Evolutionary conservation across 2,113 vertebrate species (phyloP), one percentile per base, ranked within the genome.

Genomic region (Carassius carassius): DNA sequence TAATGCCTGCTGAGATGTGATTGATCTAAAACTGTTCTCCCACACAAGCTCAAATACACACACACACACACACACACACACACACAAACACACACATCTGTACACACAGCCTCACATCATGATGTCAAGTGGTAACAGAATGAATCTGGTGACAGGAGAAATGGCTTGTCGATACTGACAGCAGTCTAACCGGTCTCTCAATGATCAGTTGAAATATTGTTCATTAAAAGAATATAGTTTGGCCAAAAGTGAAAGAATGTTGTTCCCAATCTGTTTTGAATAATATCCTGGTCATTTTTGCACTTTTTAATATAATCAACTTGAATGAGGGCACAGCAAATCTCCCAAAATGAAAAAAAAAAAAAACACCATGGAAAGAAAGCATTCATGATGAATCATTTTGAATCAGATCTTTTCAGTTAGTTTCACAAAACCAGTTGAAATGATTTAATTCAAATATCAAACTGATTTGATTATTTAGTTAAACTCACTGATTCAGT

Each of bases 1-100:
- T 47, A 78, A 67, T 77, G 17, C 62, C 85, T 47, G 60, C 80
- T 76, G 72, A 67, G 74, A 47, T 60, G 74, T 72, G 81, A 86
- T 86, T 77, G 85, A 86, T 83, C 54, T 13, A 69, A 62, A 25
- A 37, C 56, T 44, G 11, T 70, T 37, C 32, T 47, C 54, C 44
- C 51, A 11, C 54, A 70, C 60, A 70, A 5, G n/a, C n/a, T 23
- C 58, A 25, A 51, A 8, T 37, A 63, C 56, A 63, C 49, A 75
- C 51, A 83, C 70, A 47, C 67, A 76, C 25, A 84, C 47, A 25
- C 83, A 69, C 60, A 62, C 70, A 74, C 56, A 44, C 23, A 7
- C 49, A 75, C 51, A 83, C 70, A 47, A 32, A 76, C 25, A 84
- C 47, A 25, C 83, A 69, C 60, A 54, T 47, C 29, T 62, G 13